phyloP scores from a whole-genome alignment of 37 sponge, comb jelly and placozoan species.

The Trichoplax adhaerens region DNA sequence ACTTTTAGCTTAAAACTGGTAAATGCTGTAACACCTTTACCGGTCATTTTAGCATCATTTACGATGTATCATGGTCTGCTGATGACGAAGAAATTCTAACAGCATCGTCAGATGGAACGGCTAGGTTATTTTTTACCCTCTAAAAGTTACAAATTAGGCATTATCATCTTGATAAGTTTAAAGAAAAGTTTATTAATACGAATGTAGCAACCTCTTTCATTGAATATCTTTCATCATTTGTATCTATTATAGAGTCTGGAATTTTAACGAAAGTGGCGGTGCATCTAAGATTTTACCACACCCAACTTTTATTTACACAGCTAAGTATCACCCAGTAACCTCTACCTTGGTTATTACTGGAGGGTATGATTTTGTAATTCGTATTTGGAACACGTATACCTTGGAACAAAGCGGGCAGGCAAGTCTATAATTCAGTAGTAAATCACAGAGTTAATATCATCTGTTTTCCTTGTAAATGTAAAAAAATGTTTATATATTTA shows the following conservation, averaged over 20 bases:
- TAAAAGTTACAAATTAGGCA: not conserved
- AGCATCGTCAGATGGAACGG: conserved; percentile 67
- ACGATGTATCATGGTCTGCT: conserved; percentile 51
- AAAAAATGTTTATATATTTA: conserved; percentile 1
- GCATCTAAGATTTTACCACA: conserved; percentile 37
- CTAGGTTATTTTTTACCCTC: conserved; percentile 18
- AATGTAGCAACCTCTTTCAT: not conserved
- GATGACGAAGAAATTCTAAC: conserved; percentile 24
- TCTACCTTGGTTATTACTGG: conserved; percentile 34
- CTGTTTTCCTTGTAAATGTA: conserved; percentile 3
- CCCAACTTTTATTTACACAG: conserved; percentile 66
- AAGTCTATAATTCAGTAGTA: not conserved
- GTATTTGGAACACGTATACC: conserved; percentile 37
- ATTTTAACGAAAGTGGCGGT: conserved; percentile 4
- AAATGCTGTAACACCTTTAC: not conserved
- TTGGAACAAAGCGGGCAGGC: conserved; percentile 2
- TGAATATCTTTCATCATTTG: not conserved
- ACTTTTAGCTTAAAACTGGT: conserved; percentile 16
- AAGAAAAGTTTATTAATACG: too few relatives aligned
- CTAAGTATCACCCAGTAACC: conserved; percentile 24
- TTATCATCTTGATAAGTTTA: not conserved
- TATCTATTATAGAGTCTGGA: conserved; percentile 15
- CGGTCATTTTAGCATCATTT: conserved; percentile 44
- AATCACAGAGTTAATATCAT: not conserved
- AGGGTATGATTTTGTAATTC: conserved; percentile 46